Evolutionary conservation across 1,140 invertebrate species (phyloP), one percentile per base, ranked within the genome.

Genomic region (Oscheius sp.): DNA sequence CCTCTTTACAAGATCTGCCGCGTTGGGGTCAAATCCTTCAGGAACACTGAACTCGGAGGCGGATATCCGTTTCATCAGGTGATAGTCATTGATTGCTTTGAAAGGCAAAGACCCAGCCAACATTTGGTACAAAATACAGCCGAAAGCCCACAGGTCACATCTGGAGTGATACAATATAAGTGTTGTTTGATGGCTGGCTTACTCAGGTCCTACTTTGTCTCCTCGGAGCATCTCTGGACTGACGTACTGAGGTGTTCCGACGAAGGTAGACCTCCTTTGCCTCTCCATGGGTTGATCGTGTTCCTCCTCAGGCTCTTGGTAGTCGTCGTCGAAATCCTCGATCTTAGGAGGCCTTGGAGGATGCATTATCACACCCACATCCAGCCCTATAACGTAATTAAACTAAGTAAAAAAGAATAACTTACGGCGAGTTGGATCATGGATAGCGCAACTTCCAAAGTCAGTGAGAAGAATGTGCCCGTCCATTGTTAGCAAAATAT

Each of bases 191-290:
- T 61, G 49, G 23, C 2, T 18, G 28, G 31, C 67, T 73, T 76
- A 87, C 84, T 38, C 28, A 34, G 46, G 46, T 59, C 75, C 74
- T 26, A 91, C 90, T 1, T 88, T 89, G 78, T 92, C 91, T 82
- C 93, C 91, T 26, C 91, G 91, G 2, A 98, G 86, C 70, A 98
- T 87, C 86, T 99, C 95, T 2, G 96, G 96, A 49, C 94, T 95
- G 0, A 98, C 94, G 86, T 97, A 99, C 84, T 98, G 94, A 0
- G 96, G 94, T 15, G 95, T 98, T 28, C 95, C 95, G 3, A 97
- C 94, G 86, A 97, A 97, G 83, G 94, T 96, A 81, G 91, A 92
- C 78, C 80, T 81, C 49, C 85, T 71, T 58, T 63, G 52, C 45
- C 49, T 55, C 49, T 55, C 26, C 36, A 10, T 32, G n/a, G n/a